phyloP scores from a whole-genome alignment of 2,113 vertebrate genomes.

The Otis tarda region DNA sequence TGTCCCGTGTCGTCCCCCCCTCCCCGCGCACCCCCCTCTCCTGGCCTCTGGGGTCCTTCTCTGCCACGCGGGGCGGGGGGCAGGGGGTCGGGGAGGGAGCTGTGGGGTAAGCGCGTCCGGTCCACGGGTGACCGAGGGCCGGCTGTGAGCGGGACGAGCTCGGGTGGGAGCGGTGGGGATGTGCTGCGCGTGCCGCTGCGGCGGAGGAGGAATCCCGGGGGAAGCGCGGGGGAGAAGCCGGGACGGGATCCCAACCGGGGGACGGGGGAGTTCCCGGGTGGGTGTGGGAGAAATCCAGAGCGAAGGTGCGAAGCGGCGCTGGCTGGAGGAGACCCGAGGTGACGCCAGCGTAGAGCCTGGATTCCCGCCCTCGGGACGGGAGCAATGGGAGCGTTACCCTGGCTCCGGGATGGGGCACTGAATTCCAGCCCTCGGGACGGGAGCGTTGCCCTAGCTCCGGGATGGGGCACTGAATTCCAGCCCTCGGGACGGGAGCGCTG shows the following conservation, averaged over 20 bases:
- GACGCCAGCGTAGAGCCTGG: not conserved
- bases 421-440: too few relatives aligned
- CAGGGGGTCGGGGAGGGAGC: not conserved
- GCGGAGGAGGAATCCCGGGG: not conserved
- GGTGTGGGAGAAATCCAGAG: not conserved
- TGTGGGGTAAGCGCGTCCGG: not conserved
- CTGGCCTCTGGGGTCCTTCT: not conserved
- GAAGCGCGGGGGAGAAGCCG: not conserved
- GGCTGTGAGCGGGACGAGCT: not conserved
- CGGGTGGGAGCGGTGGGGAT: not conserved
- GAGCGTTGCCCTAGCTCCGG: not conserved
- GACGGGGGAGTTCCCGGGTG: rapidly evolving
- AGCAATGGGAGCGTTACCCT: too few relatives aligned
- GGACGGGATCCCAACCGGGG: not conserved
- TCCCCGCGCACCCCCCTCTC: not conserved
- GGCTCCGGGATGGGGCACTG: too few relatives aligned
- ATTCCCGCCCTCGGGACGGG: too few relatives aligned
- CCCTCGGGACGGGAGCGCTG: too few relatives aligned
- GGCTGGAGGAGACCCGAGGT: not conserved
- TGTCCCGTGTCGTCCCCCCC: too few relatives aligned
- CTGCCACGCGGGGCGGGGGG: not conserved
- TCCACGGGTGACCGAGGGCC: not conserved
- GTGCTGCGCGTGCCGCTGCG: rapidly evolving
- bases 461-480: too few relatives aligned
- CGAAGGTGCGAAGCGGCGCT: not conserved